A percentile compares a stretch with the other conserved stretches of the same genome.
phyloP scores from a whole-genome alignment of 2,888 invertebrate genomes.

The Melanophora roralis region DNA sequence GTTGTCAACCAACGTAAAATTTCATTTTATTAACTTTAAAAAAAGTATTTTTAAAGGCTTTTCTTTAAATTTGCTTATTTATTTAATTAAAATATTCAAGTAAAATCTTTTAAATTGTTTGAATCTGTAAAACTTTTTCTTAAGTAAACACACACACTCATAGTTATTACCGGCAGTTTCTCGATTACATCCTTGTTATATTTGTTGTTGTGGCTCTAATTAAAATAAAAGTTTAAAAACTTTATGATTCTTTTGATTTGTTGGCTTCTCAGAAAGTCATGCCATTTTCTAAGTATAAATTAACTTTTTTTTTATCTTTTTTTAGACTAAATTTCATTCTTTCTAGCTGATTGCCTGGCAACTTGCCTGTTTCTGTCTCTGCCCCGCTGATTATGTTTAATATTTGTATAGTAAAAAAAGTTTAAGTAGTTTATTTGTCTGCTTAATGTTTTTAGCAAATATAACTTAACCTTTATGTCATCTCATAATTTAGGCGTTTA shows the following conservation, averaged over 20 bases:
- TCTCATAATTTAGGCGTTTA: slow-evolving; percentile 31
- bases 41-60: too few species aligned
- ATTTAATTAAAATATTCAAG: too few species aligned
- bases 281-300: slow-evolving; percentile 15
- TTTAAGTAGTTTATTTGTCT: neutral
- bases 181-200: neutral
- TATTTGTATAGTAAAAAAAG: neutral
- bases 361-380: neutral
- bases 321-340: neutral
- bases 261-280: neutral
- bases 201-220: neutral
- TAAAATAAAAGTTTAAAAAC: neutral
- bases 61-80: too few species aligned
- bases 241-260: neutral
- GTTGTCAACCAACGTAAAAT: too few species aligned
- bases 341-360: neutral
- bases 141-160: too few species aligned
- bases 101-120: too few species aligned
- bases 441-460: neutral
- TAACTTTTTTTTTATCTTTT: slow-evolving; percentile 12
- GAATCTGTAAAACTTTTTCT: neutral
- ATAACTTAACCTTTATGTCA: slow-evolving; percentile 23
- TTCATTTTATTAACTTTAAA: too few species aligned
- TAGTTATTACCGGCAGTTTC: neutral
- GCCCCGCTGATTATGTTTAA: neutral